Evolutionary conservation across 2,888 invertebrate species (phyloP).

Genomic region (Branchinecta sandiegonensis): DNA sequence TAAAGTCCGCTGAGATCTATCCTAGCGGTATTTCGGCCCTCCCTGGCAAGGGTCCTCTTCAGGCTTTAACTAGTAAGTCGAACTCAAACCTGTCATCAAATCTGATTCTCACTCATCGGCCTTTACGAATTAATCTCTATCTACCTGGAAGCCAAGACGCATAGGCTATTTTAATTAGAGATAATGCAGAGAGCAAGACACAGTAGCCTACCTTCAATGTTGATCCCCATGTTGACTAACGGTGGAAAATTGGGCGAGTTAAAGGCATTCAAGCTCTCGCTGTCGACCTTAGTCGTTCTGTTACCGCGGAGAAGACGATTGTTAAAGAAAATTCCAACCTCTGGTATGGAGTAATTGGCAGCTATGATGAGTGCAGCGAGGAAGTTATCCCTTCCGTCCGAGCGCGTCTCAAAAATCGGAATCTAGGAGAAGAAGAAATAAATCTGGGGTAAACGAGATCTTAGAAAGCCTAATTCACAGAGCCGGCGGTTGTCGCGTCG

Average conservation of each 20-base stretch:
- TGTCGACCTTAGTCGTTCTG: conserved; percentile 59
- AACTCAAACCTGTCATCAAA: too few relatives aligned
- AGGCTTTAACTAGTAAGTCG: too few relatives aligned
- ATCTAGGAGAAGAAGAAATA: conserved; percentile 42
- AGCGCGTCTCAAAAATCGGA: conserved; percentile 82
- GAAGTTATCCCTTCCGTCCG: conserved; percentile 87
- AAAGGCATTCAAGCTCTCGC: conserved; percentile 60
- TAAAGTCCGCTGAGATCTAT: too few relatives aligned
- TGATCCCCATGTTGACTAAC: conserved; percentile 64
- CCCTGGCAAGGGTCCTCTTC: too few relatives aligned
- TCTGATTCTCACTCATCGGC: too few relatives aligned
- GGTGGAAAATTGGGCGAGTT: conserved; percentile 71
- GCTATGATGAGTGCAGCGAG: conserved; percentile 77
- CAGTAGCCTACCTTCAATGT: conserved; percentile 46
- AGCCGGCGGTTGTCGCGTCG: too few relatives aligned
- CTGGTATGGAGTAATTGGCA: conserved; percentile 73
- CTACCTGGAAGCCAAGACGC: too few relatives aligned
- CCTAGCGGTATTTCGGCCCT: too few relatives aligned
- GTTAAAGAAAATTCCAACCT: conserved; percentile 82
- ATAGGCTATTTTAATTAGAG: too few relatives aligned
- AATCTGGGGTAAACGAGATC: neutral
- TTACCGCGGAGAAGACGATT: conserved; percentile 79
- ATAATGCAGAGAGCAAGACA: neutral
- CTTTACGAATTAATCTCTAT: too few relatives aligned
- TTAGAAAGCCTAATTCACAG: conserved; percentile 7